Evolutionary conservation across 2,888 invertebrate genomes (phyloP).

Genomic region (Periphyllus acericola): DNA sequence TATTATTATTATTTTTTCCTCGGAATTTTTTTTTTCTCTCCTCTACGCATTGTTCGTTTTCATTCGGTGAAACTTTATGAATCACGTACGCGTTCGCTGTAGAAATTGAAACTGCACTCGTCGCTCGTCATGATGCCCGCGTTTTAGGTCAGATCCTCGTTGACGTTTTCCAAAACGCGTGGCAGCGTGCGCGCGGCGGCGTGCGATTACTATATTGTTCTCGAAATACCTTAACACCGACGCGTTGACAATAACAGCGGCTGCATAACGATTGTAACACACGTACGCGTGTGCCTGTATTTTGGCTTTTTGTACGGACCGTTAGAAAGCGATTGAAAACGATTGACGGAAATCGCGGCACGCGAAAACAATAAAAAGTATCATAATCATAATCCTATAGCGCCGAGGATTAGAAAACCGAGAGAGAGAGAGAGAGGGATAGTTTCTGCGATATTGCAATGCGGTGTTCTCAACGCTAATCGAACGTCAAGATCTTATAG

Average conservation of each 20-base stretch:
- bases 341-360: neutral
- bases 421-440: neutral
- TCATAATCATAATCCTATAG: neutral
- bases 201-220: neutral
- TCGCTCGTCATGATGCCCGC: neutral
- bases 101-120: slow-evolving; percentile 55
- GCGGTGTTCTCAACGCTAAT: neutral
- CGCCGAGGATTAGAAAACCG: neutral
- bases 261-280: neutral
- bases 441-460: neutral
- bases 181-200: neutral
- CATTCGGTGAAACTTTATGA: slow-evolving; percentile 58
- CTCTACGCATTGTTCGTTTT: slow-evolving; percentile 45
- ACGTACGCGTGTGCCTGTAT: neutral
- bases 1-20: slow-evolving; percentile 20
- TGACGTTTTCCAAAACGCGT: slow-evolving; percentile 36
- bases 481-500: neutral
- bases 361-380: neutral
- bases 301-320: neutral
- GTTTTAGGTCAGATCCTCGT: slow-evolving; percentile 54
- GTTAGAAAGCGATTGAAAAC: neutral
- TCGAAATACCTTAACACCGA: slow-evolving; percentile 2
- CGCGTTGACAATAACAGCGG: neutral
- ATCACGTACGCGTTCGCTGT: slow-evolving; percentile 21
- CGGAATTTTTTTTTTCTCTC: neutral